Evolutionary conservation across 2,888 invertebrate species (phyloP), one percentile per base, ranked within the genome.

Genomic region (Ochropleura plecta): DNA sequence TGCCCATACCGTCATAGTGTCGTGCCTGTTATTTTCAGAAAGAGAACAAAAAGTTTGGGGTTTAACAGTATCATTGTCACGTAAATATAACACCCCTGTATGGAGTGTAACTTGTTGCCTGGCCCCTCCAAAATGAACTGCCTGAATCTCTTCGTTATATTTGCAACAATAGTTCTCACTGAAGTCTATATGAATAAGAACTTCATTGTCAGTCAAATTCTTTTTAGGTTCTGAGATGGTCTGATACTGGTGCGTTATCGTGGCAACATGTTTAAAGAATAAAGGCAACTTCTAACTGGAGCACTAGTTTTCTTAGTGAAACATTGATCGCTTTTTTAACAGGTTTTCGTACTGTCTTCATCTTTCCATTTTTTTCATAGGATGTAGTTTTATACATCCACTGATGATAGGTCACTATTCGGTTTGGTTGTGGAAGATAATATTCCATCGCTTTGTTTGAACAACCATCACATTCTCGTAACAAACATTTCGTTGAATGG

Each of bases 251-350:
- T 60, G 60, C 40, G 42, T 5, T 42, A 60, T 60, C 42, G 60
- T 60, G 60, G 60, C 60, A 44, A 60, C n/a, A 10, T 60, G 60
- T 60, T 60, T 60, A 60, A 60, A 42, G 42, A 18, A 44, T 60
- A 5, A 44, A 42, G 60, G 60, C 60, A 60, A 60, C 16, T 60
- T 60, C 60, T 60, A 60, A 60, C 40, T 60, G 9, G 16, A 44
- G 42, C 40, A 60, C 60, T 16, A 60, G 40, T 60, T 18, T 42
- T 60, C 42, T 44, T 18, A 44, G 42, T 60, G 42, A 44, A 60
- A 60, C 9, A 18, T 60, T 60, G 60, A 60, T 42, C n/a, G 18
- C 42, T 60, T 60, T 60, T 60, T 42, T 42, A 42, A 60, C n/a
- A 44, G 60, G 60, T 60, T 60, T 60, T 60, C 60, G 42, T 18